Evolutionary conservation across 2,797 vertebrate species (phyloP).

Genomic region (Sebastes trivittatus): DNA sequence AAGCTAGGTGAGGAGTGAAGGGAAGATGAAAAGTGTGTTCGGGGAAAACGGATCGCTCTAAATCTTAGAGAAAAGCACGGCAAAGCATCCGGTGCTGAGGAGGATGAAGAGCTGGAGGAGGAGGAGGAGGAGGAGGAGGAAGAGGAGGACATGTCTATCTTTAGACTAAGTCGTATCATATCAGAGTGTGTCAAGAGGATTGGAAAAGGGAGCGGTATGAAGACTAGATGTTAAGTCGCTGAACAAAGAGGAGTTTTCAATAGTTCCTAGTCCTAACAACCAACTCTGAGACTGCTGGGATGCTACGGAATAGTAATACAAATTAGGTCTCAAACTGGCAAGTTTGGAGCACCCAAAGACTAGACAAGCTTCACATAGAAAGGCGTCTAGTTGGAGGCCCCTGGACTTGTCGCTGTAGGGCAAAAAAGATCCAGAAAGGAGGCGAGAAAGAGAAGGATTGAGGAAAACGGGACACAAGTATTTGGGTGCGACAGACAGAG

Average conservation of each 20-base stretch:
- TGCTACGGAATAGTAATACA: background rate
- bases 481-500: conserved; percentile 2
- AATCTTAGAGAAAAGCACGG: conserved; percentile 17
- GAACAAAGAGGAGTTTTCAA: background rate
- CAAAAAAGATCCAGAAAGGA: background rate
- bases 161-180: conserved; percentile 57
- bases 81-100: conserved; percentile 12
- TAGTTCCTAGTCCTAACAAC: background rate
- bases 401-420: background rate
- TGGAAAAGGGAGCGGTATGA: conserved; percentile 26
- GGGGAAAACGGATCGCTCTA: conserved; percentile 9
- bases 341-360: background rate
- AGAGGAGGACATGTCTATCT: conserved; percentile 61
- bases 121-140: background rate
- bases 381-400: fast-evolving
- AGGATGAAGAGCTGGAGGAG: conserved; percentile 14
- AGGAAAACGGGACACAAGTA: background rate
- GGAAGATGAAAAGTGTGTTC: conserved; percentile 6
- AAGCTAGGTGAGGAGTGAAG: background rate
- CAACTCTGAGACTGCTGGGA: background rate
- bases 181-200: conserved; percentile 48
- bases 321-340: background rate
- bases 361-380: background rate
- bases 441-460: background rate
- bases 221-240: background rate